Base-by-base conservation (phyloP, 1,140 invertebrate species). In the Asobara japonica region DNA sequence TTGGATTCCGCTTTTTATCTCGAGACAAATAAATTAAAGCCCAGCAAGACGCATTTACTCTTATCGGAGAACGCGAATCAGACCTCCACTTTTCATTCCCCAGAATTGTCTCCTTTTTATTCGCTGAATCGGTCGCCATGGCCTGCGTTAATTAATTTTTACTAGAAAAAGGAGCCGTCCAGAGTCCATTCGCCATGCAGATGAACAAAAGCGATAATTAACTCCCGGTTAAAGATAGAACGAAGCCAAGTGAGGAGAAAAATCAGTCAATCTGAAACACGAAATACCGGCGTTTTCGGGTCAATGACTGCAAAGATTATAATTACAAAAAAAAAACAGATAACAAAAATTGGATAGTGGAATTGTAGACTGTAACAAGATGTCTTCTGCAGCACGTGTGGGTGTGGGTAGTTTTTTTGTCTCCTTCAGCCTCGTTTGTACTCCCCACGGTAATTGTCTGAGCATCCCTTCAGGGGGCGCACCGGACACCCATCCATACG, bases 121-220 rank as follows among this genome's bases (percentile, higher is more conserved):
- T 16, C n/a, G 41, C 7, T 45, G 41, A 5, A 45, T 45, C n/a
- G 41, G 41, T 45, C 18, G 41, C 41, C n/a, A 45, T 45, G 41
- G 41, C 13, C n/a, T 27, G 25, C 51, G 51, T 60, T 60, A 60
- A 60, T 60, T 60, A 60, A 60, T 60, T 60, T 60, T 60, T 45
- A 45, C 41, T 13, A 16, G 7, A 16, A 16, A 45, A 45, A 13
- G 41, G n/a, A 16, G 41, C 5, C 51, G 22, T 18, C 4, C n/a
- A 51, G 48, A 18, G 51, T 60, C 11, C 20, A 60, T 60, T 60
- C 20, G n/a, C 25, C 22, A 25, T 20, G 22, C n/a, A 60, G 27
- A 60, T 27, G 27, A 27, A 29, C 2, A 27, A 11, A 60, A 60
- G 27, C 4, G 27, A 60, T 27, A 60, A 60, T 60, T 27, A 27